A percentile compares a stretch with the other conserved stretches of the same genome.
Evolutionary conservation across 1,140 invertebrate genomes (phyloP).

Genomic region (Brachionus paranguensis): DNA sequence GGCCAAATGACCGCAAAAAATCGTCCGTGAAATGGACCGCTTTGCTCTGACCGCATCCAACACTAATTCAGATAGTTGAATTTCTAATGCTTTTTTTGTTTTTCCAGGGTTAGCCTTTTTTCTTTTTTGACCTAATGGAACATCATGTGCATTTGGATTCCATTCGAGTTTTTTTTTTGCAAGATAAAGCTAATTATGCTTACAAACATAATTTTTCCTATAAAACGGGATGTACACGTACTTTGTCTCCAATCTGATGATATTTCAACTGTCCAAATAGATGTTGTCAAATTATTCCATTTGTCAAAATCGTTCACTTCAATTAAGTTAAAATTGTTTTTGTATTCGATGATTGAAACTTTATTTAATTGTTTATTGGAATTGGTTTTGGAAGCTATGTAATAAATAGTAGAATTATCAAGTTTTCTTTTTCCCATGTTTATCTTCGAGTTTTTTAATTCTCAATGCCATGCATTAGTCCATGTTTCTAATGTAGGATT

Average conservation of each 20-base stretch:
- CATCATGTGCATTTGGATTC: not conserved
- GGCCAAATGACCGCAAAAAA: too few species aligned
- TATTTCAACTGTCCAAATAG: too few species aligned
- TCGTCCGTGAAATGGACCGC: too few species aligned
- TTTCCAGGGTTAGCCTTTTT: not conserved
- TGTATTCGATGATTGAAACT: not conserved
- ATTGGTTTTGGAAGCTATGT: not conserved
- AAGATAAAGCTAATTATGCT: not conserved
- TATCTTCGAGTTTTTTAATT: not conserved
- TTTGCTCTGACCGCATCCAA: too few species aligned
- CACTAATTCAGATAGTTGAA: not conserved
- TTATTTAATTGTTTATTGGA: not conserved
- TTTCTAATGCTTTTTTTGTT: not conserved
- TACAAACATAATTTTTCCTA: not conserved
- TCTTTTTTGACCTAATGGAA: not conserved
- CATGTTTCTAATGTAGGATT: not conserved
- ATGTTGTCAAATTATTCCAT: too few species aligned
- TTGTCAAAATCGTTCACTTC: too few species aligned
- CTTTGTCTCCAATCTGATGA: too few species aligned
- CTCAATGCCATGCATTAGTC: not conserved
- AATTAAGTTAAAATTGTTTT: not conserved
- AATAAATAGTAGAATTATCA: not conserved
- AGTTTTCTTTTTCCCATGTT: not conserved
- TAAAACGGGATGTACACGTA: too few species aligned
- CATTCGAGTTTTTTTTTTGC: not conserved